These are phyloP conservation scores for Opisthocomus hoazin DNA, from an alignment of 2,113 vertebrate genomes.

Conservation along the genomic window DNA sequence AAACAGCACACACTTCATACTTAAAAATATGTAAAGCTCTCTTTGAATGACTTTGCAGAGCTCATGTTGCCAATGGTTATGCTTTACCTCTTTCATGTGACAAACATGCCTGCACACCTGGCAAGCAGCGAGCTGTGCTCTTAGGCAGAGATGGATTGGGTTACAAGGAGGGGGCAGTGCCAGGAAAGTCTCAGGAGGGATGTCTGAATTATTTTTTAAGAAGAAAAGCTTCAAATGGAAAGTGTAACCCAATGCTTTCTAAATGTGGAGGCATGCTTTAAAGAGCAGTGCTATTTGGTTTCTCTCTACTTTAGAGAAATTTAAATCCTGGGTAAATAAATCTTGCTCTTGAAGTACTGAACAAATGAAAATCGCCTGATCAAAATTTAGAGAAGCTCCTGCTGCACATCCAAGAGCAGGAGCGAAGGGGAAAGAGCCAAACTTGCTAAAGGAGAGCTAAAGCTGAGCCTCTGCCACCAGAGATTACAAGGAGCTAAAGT, in stretches of 20 bases:
- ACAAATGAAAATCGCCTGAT: conserved; percentile 45
- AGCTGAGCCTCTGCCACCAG: not conserved
- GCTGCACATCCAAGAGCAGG: not conserved
- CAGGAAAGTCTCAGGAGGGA: conserved; percentile 29
- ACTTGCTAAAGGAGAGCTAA: not conserved
- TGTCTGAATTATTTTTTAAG: conserved; percentile 58
- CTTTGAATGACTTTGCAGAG: not conserved
- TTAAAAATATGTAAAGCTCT: not conserved
- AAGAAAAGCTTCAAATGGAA: conserved; percentile 66
- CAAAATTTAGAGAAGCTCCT: conserved; percentile 11
- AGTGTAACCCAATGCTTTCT: conserved; percentile 67
- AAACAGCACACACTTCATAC: not conserved
- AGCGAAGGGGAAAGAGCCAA: not conserved
- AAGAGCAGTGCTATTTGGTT: conserved; percentile 54
- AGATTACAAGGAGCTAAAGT: not conserved
- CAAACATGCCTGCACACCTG: conserved; percentile 58
- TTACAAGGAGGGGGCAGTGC: conserved; percentile 53
- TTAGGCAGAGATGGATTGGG: not conserved
- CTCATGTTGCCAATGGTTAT: conserved; percentile 1
- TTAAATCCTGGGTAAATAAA: conserved; percentile 61
- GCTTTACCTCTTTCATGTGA: conserved; percentile 28
- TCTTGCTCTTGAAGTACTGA: conserved; percentile 41
- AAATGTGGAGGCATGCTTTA: conserved; percentile 46
- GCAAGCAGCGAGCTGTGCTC: not conserved
- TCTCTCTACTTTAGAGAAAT: conserved; percentile 56